phyloP scores from a whole-genome alignment of 37 sponge, comb jelly and placozoan genomes.

The Cliona cf. orientalis region DNA sequence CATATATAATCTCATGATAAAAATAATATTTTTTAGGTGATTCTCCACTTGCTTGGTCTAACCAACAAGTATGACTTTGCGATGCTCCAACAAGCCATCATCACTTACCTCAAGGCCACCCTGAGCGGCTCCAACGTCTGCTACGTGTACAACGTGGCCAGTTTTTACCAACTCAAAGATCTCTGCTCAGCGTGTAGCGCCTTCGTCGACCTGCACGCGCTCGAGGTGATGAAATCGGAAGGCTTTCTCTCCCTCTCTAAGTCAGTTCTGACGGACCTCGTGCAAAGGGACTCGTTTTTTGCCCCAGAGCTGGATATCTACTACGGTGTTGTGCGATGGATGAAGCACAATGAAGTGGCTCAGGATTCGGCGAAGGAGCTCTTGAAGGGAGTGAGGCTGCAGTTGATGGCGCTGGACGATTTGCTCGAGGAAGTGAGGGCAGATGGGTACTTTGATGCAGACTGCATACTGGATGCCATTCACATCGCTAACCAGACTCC shows the following conservation, averaged over 20 bases:
- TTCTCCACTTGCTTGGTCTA: constrained; percentile 79
- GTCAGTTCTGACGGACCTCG: constrained; percentile 69
- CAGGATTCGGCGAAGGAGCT: constrained; percentile 41
- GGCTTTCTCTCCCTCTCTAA: constrained; percentile 80
- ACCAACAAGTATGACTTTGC: constrained; percentile 86
- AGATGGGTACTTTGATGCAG: constrained; percentile 53
- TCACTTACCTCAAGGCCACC: constrained; percentile 75
- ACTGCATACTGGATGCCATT: constrained; percentile 83
- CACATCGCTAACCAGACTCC: constrained; percentile 3
- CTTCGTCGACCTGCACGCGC: constrained; percentile 81
- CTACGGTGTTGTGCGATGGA: constrained; percentile 75
- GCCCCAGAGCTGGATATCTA: constrained; percentile 90
- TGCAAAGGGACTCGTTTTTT: constrained; percentile 86
- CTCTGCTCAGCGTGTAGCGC: constrained; percentile 58
- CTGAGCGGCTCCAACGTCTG: constrained; percentile 81
- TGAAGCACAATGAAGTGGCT: constrained; percentile 60
- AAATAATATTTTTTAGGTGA: too few relatives aligned
- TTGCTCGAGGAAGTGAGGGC: constrained; percentile 67
- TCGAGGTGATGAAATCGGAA: constrained; percentile 80
- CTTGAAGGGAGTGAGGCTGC: constrained; percentile 70
- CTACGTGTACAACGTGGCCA: constrained; percentile 79
- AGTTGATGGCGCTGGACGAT: constrained; percentile 56
- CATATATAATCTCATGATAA: too few relatives aligned
- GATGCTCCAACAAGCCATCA: constrained; percentile 69
- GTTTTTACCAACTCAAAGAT: constrained; percentile 76